Evolutionary conservation across 2,113 vertebrate genomes (phyloP).

Genomic region (Tautogolabrus adspersus): DNA sequence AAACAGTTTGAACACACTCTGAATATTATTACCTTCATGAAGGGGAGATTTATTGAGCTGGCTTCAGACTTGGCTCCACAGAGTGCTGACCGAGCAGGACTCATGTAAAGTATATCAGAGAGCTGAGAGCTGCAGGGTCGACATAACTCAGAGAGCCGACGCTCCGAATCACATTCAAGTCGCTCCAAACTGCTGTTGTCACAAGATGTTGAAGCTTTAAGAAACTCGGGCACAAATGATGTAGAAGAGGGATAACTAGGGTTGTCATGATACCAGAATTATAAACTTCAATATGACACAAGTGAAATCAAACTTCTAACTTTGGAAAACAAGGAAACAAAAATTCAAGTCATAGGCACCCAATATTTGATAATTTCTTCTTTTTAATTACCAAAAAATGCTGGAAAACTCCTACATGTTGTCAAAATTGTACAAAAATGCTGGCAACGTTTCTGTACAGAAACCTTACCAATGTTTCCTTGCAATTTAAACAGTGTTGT

Average conservation of each 20-base stretch:
- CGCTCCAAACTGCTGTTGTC: not conserved
- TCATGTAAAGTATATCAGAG: slow-evolving; percentile 11
- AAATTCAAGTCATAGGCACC: no score
- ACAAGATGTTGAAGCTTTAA: not conserved
- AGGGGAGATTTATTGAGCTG: slow-evolving; percentile 8
- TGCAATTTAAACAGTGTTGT: no score
- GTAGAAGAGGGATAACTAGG: not conserved
- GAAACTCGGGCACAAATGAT: not conserved
- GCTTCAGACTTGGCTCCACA: slow-evolving; percentile 15
- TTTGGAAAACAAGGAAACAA: no score
- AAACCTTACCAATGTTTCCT: no score
- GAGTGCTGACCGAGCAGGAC: slow-evolving; percentile 38
- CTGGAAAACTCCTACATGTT: no score
- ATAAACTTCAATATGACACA: not conserved
- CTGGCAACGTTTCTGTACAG: no score
- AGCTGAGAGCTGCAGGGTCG: not conserved
- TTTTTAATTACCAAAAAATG: no score
- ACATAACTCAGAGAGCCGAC: not conserved
- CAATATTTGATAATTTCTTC: no score
- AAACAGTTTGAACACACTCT: not conserved
- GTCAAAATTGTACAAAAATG: no score
- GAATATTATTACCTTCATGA: not conserved
- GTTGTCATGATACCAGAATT: not conserved
- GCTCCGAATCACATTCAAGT: not conserved
- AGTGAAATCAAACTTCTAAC: not conserved